Conservation (phyloP, 2,113 vertebrate genomes). For the Athene noctua region DNA sequence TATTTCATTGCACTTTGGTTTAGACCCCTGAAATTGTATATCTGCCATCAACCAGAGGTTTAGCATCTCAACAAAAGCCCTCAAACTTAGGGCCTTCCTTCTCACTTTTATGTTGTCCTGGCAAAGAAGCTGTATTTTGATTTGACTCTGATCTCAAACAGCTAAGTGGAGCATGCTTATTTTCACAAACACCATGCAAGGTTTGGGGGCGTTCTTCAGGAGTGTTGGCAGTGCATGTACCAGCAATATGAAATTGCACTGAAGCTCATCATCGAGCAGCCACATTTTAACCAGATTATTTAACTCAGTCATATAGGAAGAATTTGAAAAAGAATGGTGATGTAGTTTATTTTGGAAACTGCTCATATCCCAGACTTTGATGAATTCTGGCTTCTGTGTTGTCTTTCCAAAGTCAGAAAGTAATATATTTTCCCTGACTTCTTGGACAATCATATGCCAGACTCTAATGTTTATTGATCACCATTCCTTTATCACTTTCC, state of each 20-base stretch:
- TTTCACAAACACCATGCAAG: not conserved
- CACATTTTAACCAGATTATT: not conserved
- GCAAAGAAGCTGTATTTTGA: not conserved
- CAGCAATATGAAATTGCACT: not conserved
- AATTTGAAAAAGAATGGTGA: not conserved
- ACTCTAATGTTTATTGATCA: conserved; percentile 68
- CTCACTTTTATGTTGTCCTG: not conserved
- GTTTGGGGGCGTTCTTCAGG: rapidly evolving
- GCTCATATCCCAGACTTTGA: not conserved
- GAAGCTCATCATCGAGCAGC: not conserved
- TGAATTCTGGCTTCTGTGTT: not conserved
- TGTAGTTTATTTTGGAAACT: not conserved
- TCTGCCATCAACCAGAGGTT: not conserved
- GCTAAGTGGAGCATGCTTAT: not conserved
- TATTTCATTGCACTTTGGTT: not conserved
- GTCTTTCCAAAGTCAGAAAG: not conserved
- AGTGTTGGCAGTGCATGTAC: not conserved
- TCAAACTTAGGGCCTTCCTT: not conserved
- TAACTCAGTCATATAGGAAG: not conserved
- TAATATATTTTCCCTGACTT: not conserved
- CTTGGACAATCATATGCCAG: not conserved
- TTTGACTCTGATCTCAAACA: not conserved
- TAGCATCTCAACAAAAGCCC: not conserved
- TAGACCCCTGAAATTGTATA: not conserved
- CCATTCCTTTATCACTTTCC: conserved; percentile 61